Evolutionary conservation across 2,113 vertebrate species (phyloP).

Genomic region (Mystacornis crossleyi): DNA sequence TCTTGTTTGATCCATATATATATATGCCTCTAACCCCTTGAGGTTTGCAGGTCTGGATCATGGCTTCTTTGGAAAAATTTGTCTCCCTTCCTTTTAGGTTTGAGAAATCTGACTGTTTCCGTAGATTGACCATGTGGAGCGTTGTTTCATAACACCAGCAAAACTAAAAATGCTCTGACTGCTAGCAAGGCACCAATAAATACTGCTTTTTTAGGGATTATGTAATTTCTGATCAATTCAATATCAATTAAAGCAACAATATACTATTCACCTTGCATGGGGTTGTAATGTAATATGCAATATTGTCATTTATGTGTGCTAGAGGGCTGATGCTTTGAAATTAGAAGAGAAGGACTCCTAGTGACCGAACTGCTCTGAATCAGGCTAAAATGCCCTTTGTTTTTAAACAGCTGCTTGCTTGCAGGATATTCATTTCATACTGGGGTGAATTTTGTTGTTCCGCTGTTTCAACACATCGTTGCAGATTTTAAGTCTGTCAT

Average conservation of each 20-base stretch:
- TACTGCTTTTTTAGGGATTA: neutral
- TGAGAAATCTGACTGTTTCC: neutral
- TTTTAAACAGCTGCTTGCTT: neutral
- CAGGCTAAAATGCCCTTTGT: neutral
- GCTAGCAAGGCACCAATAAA: neutral
- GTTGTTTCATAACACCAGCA: neutral
- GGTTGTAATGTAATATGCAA: neutral
- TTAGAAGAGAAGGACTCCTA: neutral
- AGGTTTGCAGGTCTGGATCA: neutral
- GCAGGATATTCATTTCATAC: neutral
- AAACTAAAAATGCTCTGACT: neutral
- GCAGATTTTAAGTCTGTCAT: neutral
- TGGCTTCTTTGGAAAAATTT: neutral
- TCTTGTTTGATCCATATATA: neutral
- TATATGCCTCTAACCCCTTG: neutral
- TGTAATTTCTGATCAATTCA: neutral
- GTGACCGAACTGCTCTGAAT: neutral
- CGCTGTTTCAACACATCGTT: neutral
- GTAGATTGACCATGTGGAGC: fast-evolving
- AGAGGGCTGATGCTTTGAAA: neutral
- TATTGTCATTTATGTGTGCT: neutral
- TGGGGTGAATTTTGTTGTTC: neutral
- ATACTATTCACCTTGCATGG: neutral
- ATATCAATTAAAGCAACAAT: neutral
- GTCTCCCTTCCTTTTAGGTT: neutral